phyloP scores from a whole-genome alignment of 2,888 invertebrate genomes.

The Cryptocephalus primarius region DNA sequence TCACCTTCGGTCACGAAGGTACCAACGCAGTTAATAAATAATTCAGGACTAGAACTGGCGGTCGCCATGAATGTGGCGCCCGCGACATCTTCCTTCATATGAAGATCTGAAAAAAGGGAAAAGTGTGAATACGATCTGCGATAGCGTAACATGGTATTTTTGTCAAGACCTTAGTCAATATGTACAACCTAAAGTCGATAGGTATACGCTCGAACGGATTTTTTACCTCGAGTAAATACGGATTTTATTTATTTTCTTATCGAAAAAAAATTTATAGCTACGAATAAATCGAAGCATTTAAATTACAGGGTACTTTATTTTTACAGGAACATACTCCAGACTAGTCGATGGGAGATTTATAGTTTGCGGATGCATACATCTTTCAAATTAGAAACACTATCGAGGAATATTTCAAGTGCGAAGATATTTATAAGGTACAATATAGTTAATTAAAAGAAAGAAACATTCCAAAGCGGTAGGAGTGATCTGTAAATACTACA shows the following conservation, averaged over 20 bases:
- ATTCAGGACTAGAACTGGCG: constrained; percentile 77
- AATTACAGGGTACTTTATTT: too few relatives aligned
- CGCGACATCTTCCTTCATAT: constrained; percentile 66
- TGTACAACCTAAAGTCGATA: neutral
- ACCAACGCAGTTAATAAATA: constrained; percentile 76
- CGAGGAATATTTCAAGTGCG: too few relatives aligned
- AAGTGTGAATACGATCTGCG: neutral
- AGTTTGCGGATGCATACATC: too few relatives aligned
- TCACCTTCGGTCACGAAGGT: constrained; percentile 70
- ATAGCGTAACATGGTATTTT: neutral
- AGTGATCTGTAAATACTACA: too few relatives aligned
- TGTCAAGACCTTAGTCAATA: neutral
- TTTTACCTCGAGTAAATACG: too few relatives aligned
- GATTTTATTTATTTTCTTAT: too few relatives aligned
- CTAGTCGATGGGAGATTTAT: too few relatives aligned
- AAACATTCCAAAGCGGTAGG: too few relatives aligned
- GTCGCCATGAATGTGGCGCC: constrained; percentile 89
- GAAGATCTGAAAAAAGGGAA: constrained; percentile 40
- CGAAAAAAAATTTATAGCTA: too few relatives aligned
- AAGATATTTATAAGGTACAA: constrained; percentile 1
- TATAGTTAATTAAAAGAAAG: neutral
- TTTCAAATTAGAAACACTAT: too few relatives aligned
- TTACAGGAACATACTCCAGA: too few relatives aligned
- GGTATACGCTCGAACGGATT: neutral
- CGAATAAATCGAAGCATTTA: too few relatives aligned